Evolutionary conservation across 2,888 invertebrate species (phyloP).

Genomic region (Lasioglossum marginatum): DNA sequence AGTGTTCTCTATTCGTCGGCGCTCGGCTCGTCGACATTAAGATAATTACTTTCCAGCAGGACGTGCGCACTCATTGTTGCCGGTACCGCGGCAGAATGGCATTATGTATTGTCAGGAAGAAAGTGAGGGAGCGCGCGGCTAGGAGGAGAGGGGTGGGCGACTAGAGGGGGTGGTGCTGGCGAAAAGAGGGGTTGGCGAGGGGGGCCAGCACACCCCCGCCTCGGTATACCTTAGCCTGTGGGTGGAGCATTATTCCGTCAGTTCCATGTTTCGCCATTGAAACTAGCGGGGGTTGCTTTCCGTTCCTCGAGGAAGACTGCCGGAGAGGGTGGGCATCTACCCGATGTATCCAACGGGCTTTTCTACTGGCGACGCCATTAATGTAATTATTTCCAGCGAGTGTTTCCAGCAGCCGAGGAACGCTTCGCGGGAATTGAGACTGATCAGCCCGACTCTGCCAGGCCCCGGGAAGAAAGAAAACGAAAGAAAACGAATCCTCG

Average conservation of each 20-base stretch:
- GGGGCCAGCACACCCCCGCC: conserved; percentile 26
- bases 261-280: conserved; percentile 65
- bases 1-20: conserved; percentile 66
- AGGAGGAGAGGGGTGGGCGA: conserved; percentile 16
- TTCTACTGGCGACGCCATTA: conserved; percentile 70
- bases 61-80: conserved; percentile 71
- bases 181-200: not conserved
- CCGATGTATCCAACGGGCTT: conserved; percentile 64
- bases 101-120: conserved; percentile 75
- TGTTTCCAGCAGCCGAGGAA: conserved; percentile 59
- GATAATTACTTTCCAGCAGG: conserved; percentile 77
- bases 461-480: conserved; percentile 32
- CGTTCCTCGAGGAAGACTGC: conserved; percentile 52
- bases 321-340: conserved; percentile 43
- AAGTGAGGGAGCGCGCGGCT: conserved; percentile 61
- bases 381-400: conserved; percentile 75
- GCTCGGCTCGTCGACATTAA: conserved; percentile 74
- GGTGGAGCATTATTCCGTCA: conserved; percentile 69
- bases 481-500: conserved; percentile 23
- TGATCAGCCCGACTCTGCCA: conserved; percentile 50
- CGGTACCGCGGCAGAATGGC: conserved; percentile 75
- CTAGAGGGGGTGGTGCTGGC: conserved; percentile 16
- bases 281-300: conserved; percentile 49
- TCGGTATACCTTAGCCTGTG: conserved; percentile 64
- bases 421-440: conserved; percentile 60